These are phyloP conservation scores for Peromyscus leucopus DNA, from an alignment of 2,113 vertebrate species.

Conservation along the genomic window DNA sequence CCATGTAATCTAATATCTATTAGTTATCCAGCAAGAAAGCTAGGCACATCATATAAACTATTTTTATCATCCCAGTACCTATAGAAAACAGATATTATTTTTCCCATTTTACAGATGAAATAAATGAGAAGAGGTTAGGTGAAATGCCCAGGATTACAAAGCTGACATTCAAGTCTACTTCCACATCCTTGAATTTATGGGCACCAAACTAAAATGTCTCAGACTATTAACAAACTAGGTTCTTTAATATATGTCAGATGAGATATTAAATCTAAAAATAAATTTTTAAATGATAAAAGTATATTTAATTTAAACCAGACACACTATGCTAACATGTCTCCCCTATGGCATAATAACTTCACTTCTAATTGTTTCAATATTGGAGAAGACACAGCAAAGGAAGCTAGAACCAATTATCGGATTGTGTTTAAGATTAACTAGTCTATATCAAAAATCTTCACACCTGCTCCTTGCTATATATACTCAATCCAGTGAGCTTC, in stretches of 20 bases:
- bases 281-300: slow-evolving; percentile 61
- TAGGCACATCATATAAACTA: slow-evolving; percentile 40
- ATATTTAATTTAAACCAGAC: slow-evolving; percentile 60
- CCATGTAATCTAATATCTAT: slow-evolving; percentile 4
- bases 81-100: slow-evolving; percentile 21
- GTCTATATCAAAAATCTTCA: slow-evolving; percentile 10
- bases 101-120: slow-evolving; percentile 43
- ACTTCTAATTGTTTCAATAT: slow-evolving; percentile 54
- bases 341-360: slow-evolving; percentile 59
- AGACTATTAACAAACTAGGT: slow-evolving; percentile 38
- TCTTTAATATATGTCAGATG: slow-evolving; percentile 40
- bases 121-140: slow-evolving; percentile 8
- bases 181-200: background rate
- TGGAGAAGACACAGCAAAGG: slow-evolving; percentile 56
- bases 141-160: slow-evolving; percentile 22
- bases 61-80: slow-evolving; percentile 26
- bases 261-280: slow-evolving; percentile 51
- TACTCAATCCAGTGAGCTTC: slow-evolving; percentile 43
- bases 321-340: slow-evolving; percentile 21
- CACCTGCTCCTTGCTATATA: slow-evolving; percentile 47
- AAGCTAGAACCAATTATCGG: slow-evolving; percentile 47
- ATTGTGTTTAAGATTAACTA: slow-evolving; percentile 35
- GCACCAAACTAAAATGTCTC: background rate
- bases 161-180: background rate
- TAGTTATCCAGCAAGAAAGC: slow-evolving; percentile 47